Base-by-base conservation (phyloP, 2,797 vertebrate species). In the Sebastes kiyomatsui region DNA sequence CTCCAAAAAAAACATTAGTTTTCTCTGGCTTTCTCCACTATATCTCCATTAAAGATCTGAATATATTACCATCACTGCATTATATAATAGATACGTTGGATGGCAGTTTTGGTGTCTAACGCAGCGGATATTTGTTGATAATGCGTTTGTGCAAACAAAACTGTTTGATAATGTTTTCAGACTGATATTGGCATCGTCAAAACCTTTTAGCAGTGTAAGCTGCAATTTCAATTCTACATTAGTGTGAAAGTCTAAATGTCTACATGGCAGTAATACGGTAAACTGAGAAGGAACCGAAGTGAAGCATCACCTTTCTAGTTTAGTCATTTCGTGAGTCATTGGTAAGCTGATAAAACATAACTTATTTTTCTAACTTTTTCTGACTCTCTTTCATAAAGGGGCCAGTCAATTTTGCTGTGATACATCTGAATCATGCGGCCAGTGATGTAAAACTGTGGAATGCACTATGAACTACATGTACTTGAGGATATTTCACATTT, bases 241-340 rank as follows among this genome's bases (percentile, higher is more conserved):
- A 72, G 62, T 70, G 72, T 56, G 68, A 61, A 13, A 65, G 67
- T 59, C 13, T 72, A n/a, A 74, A 83, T 60, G 49, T 69, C 65
- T 80, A 20, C 27, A 70, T 25, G 25, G 10, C 55, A 72, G 32
- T 27, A 55, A 38, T 49, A 9, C 35, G 60, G 64, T 75, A 72
- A 76, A 32, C 8, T 61, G 61, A 62, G 55, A 81, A 22, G 30
- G 46, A 72, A 52, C 62, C 79, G 72, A 67, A 42, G 6, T 55
- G 20, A 30, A 67, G 75, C 61, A 64, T 69, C 76, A 82, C 58
- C 49, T 68, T 77, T 75, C 23, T 27, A 68, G 33, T 80, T 82
- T 69, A 85, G 71, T 84, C 76, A 90, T 81, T 85, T 76, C 77
- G 56, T 86, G 83, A 85, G 70, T 87, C 85, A 82, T 2, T 54